These are phyloP conservation scores for Spermophilus dauricus DNA, from an alignment of 2,113 vertebrate species.

Conservation along the genomic window DNA sequence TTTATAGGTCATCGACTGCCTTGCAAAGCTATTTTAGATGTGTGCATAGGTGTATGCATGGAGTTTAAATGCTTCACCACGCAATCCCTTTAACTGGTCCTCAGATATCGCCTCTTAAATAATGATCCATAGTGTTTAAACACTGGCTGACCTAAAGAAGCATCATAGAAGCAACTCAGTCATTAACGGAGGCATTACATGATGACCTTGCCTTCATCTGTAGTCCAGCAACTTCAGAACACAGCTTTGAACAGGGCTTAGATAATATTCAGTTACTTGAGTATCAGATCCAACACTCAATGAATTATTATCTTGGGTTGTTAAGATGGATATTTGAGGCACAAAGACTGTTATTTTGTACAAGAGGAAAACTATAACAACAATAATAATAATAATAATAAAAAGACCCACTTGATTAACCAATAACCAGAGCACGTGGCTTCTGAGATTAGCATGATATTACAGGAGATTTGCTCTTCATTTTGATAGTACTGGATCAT, in stretches of 20 bases:
- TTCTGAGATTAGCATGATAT: background rate
- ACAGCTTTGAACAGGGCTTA: background rate
- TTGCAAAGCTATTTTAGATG: background rate
- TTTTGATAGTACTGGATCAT: background rate
- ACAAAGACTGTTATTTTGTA: background rate
- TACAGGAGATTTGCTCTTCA: constrained; percentile 28
- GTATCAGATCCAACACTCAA: background rate
- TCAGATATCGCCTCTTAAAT: background rate
- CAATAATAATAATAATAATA: background rate
- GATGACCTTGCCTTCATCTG: background rate
- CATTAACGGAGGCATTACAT: background rate
- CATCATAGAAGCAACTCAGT: background rate
- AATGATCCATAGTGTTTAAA: background rate
- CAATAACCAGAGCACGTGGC: background rate
- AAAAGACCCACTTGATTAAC: constrained; percentile 30
- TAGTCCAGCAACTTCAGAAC: background rate
- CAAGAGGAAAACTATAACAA: background rate
- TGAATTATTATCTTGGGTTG: background rate
- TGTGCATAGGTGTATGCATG: background rate
- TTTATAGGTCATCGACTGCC: background rate
- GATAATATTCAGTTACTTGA: background rate
- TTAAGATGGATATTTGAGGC: constrained; percentile 48
- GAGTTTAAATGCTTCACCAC: background rate
- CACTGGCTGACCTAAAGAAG: background rate
- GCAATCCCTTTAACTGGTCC: background rate